A percentile compares a stretch with the other conserved stretches of the same genome.
phyloP scores from a whole-genome alignment of 2,888 invertebrate genomes.

The Zeuzera pyrina region DNA sequence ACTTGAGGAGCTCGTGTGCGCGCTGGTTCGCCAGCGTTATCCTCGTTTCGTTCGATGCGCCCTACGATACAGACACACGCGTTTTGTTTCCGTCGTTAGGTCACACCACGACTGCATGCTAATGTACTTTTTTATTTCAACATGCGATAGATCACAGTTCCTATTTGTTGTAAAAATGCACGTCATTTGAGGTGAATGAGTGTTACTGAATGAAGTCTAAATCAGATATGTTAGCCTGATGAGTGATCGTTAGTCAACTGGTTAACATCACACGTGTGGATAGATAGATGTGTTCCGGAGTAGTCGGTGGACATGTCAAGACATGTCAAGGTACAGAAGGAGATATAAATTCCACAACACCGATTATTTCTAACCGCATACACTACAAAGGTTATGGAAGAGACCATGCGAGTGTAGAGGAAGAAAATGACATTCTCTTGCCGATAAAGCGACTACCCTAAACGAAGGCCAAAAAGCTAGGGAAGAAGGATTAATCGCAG shows the following conservation, averaged over 20 bases:
- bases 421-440: slow-evolving; percentile 13
- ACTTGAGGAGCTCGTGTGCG: slow-evolving; percentile 96
- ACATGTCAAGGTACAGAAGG: slow-evolving; percentile 28
- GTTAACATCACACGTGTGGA: slow-evolving; percentile 38
- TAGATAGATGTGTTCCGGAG: slow-evolving; percentile 30
- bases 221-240: slow-evolving; percentile 33
- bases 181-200: slow-evolving; percentile 44
- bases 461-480: slow-evolving; percentile 42
- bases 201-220: slow-evolving; percentile 47
- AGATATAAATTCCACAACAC: slow-evolving; percentile 37
- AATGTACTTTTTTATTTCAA: background rate
- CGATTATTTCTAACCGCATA: slow-evolving; percentile 40
- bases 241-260: slow-evolving; percentile 31
- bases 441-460: slow-evolving; percentile 36
- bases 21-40: slow-evolving; percentile 97
- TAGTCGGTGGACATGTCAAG: slow-evolving; percentile 33
- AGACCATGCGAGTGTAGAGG: slow-evolving; percentile 41
- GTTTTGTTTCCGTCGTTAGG: slow-evolving; percentile 35
- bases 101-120: slow-evolving; percentile 39
- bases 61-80: slow-evolving; percentile 63
- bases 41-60: slow-evolving; percentile 94
- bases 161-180: slow-evolving; percentile 35
- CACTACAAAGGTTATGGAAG: slow-evolving; percentile 36
- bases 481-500: slow-evolving; percentile 21
- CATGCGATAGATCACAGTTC: slow-evolving; percentile 24